These are phyloP conservation scores for Tetragonula carbonaria DNA, from an alignment of 2,888 invertebrate genomes.

Conservation along the genomic window DNA sequence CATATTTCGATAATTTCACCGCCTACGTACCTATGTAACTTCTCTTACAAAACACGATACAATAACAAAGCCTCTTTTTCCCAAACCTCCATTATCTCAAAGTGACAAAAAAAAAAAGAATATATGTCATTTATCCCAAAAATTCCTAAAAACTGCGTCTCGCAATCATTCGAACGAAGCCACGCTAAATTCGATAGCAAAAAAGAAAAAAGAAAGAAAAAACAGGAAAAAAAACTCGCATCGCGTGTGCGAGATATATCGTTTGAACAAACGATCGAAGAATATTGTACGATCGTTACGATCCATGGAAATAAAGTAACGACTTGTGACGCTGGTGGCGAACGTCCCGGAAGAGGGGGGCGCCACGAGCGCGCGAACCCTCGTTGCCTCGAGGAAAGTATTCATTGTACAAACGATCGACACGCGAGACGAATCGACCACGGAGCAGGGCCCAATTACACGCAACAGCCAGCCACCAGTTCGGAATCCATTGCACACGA, in stretches of 20 bases:
- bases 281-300: neutral
- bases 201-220: no score
- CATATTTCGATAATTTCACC: no score
- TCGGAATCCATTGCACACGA: slow-evolving; percentile 69
- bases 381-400: slow-evolving; percentile 17
- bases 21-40: no score
- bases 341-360: slow-evolving; percentile 11
- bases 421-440: slow-evolving; percentile 49
- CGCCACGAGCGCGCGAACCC: neutral
- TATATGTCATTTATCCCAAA: no score
- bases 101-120: no score
- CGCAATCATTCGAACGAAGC: no score
- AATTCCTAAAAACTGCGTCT: no score
- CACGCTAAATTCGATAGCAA: no score
- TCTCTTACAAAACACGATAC: no score
- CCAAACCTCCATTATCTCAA: no score
- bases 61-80: no score
- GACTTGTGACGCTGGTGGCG: neutral
- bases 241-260: neutral
- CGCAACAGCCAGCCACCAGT: slow-evolving; percentile 67
- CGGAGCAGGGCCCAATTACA: slow-evolving; percentile 55
- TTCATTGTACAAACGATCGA: slow-evolving; percentile 46
- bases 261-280: neutral
- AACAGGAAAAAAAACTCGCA: no score
- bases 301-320: neutral